Evolutionary conservation across 1,140 invertebrate species (phyloP).

Genomic region (Lepidurus apus): DNA sequence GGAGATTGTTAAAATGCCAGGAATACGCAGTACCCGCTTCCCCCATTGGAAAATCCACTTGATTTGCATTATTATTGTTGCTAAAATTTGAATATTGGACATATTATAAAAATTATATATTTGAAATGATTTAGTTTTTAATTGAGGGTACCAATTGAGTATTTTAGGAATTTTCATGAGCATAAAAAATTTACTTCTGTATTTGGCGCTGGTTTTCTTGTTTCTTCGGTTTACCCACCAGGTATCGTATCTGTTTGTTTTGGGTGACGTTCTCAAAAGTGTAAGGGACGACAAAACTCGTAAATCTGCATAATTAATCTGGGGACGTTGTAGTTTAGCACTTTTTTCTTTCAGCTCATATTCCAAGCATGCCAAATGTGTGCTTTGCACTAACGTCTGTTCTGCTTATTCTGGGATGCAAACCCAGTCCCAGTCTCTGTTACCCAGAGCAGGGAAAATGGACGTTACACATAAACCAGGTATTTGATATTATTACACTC

Average conservation of each 20-base stretch:
- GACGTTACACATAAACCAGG: slow-evolving; percentile 29
- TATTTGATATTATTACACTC: not conserved
- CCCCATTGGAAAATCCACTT: no score
- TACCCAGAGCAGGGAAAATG: slow-evolving; percentile 33
- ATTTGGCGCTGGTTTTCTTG: not conserved
- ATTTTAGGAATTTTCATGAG: no score
- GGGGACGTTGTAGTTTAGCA: slow-evolving; percentile 8
- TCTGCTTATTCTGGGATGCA: not conserved
- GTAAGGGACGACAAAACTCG: slow-evolving; percentile 23
- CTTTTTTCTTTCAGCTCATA: not conserved
- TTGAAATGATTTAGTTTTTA: no score
- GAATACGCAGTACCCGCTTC: no score
- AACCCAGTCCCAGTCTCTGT: slow-evolving; percentile 15
- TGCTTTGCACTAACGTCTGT: not conserved
- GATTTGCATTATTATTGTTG: no score
- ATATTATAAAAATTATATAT: no score
- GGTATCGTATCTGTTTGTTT: not conserved
- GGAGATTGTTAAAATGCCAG: no score
- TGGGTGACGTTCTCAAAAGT: slow-evolving; percentile 2
- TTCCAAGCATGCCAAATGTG: not conserved
- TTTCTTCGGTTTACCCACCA: not conserved
- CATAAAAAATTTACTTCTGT: not conserved
- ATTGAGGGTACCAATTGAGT: no score
- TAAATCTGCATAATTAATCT: slow-evolving; percentile 25
- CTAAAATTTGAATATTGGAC: no score